Percentiles rank a stretch among this genome's conserved stretches.
These are phyloP conservation scores for Oxygymnocypris stewartii DNA, from an alignment of 2,113 vertebrate species.

Conservation along the genomic window DNA sequence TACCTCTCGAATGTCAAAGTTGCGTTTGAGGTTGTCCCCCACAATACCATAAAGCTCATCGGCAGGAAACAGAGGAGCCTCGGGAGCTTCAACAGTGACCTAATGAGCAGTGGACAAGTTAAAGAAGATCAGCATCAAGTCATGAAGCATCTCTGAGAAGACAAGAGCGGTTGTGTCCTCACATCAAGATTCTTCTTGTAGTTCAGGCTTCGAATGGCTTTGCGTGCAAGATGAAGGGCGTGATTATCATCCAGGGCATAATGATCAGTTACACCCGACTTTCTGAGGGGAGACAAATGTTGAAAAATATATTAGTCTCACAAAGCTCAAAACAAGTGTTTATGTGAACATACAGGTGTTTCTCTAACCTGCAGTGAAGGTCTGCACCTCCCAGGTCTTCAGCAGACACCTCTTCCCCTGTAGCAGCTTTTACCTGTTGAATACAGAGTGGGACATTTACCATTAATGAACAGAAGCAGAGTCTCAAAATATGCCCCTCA, in stretches of 20 bases:
- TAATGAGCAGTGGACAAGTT: conserved; percentile 54
- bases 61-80: conserved; percentile 88
- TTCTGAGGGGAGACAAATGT: conserved; percentile 71
- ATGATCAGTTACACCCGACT: conserved; percentile 94
- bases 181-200: conserved; percentile 89
- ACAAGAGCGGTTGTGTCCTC: conserved; percentile 59
- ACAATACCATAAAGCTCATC: conserved; percentile 98
- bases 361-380: conserved; percentile 91
- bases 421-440: conserved; percentile 93
- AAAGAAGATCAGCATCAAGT: neutral
- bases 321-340: neutral
- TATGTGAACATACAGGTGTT: neutral
- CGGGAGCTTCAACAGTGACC: conserved; percentile 85
- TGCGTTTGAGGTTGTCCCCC: conserved; percentile 90
- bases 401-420: conserved; percentile 93
- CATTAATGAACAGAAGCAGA: neutral
- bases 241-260: conserved; percentile 92
- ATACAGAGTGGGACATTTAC: neutral
- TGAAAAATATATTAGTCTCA: neutral
- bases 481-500: neutral
- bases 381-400: conserved; percentile 97
- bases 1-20: conserved; percentile 94
- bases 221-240: conserved; percentile 91
- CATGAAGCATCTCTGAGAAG: neutral
- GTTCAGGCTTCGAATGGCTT: conserved; percentile 87